Base-by-base conservation (phyloP, 2,113 vertebrate genomes). In the Ancistrus triradiatus region DNA sequence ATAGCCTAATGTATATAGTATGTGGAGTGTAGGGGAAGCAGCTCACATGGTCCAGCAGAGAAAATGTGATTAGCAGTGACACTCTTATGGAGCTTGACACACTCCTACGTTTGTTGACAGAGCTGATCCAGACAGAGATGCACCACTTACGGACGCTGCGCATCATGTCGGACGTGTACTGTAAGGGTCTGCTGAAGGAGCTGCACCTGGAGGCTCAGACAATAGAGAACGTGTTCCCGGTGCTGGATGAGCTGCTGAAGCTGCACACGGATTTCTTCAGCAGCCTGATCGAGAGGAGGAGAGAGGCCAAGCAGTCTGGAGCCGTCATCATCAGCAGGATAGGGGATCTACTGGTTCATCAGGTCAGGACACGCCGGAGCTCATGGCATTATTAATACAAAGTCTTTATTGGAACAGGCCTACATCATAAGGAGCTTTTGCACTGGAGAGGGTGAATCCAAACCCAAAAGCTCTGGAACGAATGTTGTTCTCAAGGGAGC, bases 81-180 rank as follows among this genome's bases (percentile, higher is more conserved):
- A n/a, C n/a, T n/a, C n/a, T n/a, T n/a, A n/a, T n/a, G n/a, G n/a
- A n/a, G n/a, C n/a, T n/a, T n/a, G n/a, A n/a, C n/a, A n/a, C n/a
- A n/a, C n/a, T n/a, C n/a, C n/a, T n/a, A 3, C 7, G 27, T 31
- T 43, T 49, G 7, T 10, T 9, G 40, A 8, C 83, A 98, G 96
- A 99, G 79, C 71, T 99, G 24, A 95, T 98, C 87, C 96, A 99
- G 80, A 99, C 96, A 0, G 96, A 99, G 83, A 91, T 98, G 84
- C 96, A 99, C 76, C 95, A 99, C 14, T 71, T 99, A 50, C 91
- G 94, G 27, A 99, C 95, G 0, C 77, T 99, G 78, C 93, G 94
- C 77, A 97, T 99, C 76, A 96, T 99, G 95, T 90, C 87, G 0
- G 93, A 98, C 0, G 94, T 99, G 1, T 99, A 94, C 83, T 91